Evolutionary conservation across 2,888 invertebrate species (phyloP), one percentile per base, ranked within the genome.

Genomic region (Spodoptera exigua): DNA sequence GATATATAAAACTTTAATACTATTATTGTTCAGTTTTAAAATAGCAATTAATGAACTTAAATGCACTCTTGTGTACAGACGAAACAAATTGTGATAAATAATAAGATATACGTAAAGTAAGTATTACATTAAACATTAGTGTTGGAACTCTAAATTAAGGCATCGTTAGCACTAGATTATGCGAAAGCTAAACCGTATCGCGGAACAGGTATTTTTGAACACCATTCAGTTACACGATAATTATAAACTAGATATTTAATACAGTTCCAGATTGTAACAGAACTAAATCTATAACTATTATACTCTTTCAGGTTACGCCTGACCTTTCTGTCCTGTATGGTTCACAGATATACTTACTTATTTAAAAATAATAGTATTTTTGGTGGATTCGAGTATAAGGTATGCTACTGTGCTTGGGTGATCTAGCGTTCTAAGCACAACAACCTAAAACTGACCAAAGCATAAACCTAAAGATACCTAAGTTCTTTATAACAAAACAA

Each of bases 1-100:
- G 78, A 78, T 84, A 84, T 79, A 85, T 82, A 85, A 74, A 89
- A 80, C 70, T 88, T 89, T 92, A 92, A 91, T 92, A 92, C 91
- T 90, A 91, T 89, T 84, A 88, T 89, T 89, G 86, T 88, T 91
- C 84, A 83, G 84, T 82, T 84, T 81, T 81, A 83, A 88, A 83
- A 78, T 80, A 82, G 72, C 73, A 77, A 79, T 70, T 78, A 61
- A 72, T 67, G 64, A 85, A 85, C 82, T 70, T 86, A 86, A 86
- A 87, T 86, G 87, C 86, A 83, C 84, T 80, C 77, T 62, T 73
- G 47, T 78, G 79, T 76, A 75, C 65, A 65, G 63, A 65, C 62
- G 49, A 73, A 78, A 78, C 69, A 69, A 39, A 36, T 45, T 64
- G 76, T 59, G 74, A 81, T 78, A 80, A 80, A 82, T 79, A 84